Conservation (phyloP, 37 sponge, comb jelly and placozoan species). For the Geodia barretti region DNA sequence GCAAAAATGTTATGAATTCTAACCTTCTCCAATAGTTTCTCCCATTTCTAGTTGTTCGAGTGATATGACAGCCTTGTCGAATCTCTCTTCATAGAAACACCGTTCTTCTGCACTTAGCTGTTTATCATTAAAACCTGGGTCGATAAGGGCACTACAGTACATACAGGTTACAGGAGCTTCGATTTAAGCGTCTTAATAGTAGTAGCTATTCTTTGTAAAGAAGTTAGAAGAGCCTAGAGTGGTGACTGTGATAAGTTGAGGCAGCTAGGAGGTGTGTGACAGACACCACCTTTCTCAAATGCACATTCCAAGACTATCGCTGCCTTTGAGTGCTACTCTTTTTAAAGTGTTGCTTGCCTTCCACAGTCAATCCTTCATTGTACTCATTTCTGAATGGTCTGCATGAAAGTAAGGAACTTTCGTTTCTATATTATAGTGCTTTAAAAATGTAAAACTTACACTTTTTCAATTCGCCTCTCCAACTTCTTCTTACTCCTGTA, state of each 20-base stretch:
- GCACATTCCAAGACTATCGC: too few relatives aligned
- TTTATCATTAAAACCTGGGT: neutral
- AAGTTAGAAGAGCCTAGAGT: too few relatives aligned
- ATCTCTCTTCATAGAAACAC: neutral
- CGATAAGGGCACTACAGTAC: neutral
- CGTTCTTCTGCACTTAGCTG: neutral
- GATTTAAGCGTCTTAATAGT: too few relatives aligned
- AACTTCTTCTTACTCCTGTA: neutral
- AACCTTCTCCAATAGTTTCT: neutral
- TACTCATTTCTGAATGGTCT: neutral
- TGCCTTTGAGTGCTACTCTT: too few relatives aligned
- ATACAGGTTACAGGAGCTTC: neutral
- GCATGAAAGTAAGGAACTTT: neutral
- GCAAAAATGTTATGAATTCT: neutral
- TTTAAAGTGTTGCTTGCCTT: too few relatives aligned
- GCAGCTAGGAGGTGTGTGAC: too few relatives aligned
- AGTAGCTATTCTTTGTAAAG: too few relatives aligned
- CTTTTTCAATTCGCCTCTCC: neutral
- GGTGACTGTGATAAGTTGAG: too few relatives aligned
- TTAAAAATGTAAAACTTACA: too few relatives aligned
- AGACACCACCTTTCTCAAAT: neutral
- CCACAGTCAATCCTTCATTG: too few relatives aligned
- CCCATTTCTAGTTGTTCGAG: neutral
- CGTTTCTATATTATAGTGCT: too few relatives aligned
- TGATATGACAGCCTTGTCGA: neutral